Evolutionary conservation across 2,797 vertebrate genomes (phyloP), one percentile per base, ranked within the genome.

Genomic region (Amazonetta brasiliensis): DNA sequence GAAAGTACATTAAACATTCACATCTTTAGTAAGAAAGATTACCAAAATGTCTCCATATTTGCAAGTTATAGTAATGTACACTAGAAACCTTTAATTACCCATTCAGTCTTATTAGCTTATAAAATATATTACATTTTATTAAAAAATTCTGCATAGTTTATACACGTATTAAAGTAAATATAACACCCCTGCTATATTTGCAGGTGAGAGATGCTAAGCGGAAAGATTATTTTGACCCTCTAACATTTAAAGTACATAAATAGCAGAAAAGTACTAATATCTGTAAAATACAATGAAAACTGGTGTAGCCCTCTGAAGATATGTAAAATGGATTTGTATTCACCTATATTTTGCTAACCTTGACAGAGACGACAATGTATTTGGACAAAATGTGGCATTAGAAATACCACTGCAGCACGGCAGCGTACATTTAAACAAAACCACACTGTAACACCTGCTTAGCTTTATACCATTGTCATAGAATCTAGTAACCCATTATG

Each of bases 1-100:
- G 94, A 98, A 97, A 97, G 97, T 98, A 98, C 97, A 97, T 98
- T 97, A 98, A 97, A 98, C 97, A 96, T 98, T 98, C 97, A 98
- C 98, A 98, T 98, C 98, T 98, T 98, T 98, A 98, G 96, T 98
- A 97, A 97, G 97, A 98, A 97, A 98, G 97, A 98, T 98, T 98
- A 98, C 94, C 98, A 98, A 99, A 99, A 98, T 98, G 98, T 98
- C 98, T 98, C 98, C 97, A 79, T 98, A 98, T 98, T 95, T 97
- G 98, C 97, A 98, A 98, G 96, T 93, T 98, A 96, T 97, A 98
- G 98, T 98, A 98, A 99, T 97, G 98, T 98, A 99, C 97, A 92
- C 98, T 98, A 98, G 98, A 99, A 99, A 98, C 98, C 97, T 98
- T 98, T 98, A 98, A 98, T 98, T 98, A 98, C 98, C 98, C 98